Percentiles rank a stretch among this genome's conserved stretches.
phyloP scores from a whole-genome alignment of 2,113 vertebrate genomes.

The Nyctereutes procyonoides region DNA sequence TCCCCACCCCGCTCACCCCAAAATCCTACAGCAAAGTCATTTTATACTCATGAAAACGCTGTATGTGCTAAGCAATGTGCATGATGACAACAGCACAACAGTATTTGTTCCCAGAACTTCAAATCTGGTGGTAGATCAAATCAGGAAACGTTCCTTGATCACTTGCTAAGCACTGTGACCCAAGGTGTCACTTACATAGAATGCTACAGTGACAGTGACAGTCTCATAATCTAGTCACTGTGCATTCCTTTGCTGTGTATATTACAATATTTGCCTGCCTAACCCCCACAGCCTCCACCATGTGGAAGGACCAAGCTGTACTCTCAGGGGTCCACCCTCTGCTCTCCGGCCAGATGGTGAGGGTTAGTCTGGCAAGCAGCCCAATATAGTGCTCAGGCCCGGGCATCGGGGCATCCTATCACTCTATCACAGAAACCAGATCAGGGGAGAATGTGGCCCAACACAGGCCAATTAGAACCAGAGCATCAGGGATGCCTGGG shows the following conservation, averaged over 20 bases:
- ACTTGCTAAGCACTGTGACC: not conserved
- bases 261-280: not conserved
- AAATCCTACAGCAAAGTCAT: not conserved
- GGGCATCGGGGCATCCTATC: not conserved
- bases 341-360: not conserved
- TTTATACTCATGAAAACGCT: not conserved
- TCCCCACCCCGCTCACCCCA: too few species aligned
- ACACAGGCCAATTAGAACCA: not conserved
- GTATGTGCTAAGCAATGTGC: too few species aligned
- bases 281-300: not conserved
- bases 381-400: accelerated
- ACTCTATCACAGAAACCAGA: not conserved
- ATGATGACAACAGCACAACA: not conserved
- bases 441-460: not conserved
- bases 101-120: not conserved
- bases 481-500: too few species aligned
- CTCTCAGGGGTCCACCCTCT: too few species aligned
- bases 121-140: not conserved
- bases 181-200: not conserved
- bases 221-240: accelerated
- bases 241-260: accelerated
- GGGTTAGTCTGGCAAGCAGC: not conserved
- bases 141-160: not conserved
- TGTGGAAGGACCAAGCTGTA: not conserved
- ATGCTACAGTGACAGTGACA: accelerated